phyloP scores from a whole-genome alignment of 53 echinoderm and acorn worm species.

The Apostichopus leukothele region DNA sequence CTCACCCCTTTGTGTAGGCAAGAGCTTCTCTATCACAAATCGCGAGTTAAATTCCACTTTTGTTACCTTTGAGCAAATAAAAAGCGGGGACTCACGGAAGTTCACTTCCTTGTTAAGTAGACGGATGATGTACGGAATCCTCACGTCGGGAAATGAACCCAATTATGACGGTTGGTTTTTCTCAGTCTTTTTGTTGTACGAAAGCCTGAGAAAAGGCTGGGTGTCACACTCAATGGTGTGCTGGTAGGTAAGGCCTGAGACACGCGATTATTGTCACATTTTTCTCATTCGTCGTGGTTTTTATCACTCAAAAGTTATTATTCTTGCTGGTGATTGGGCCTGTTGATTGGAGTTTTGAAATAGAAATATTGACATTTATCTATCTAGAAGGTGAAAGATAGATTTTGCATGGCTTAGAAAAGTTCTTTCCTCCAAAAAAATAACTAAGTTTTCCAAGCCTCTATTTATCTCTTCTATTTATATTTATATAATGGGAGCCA shows the following conservation, averaged over 20 bases:
- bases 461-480: too few relatives aligned
- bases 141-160: slow-evolving; percentile 1
- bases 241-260: not conserved
- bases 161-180: slow-evolving; percentile 2
- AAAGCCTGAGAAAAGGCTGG: not conserved
- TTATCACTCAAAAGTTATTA: not conserved
- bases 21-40: not conserved
- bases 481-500: too few relatives aligned
- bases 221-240: not conserved
- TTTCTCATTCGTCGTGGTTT: not conserved
- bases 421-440: too few relatives aligned
- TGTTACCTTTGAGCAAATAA: not conserved
- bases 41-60: slow-evolving; percentile 42
- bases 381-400: too few relatives aligned
- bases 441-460: too few relatives aligned
- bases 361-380: not conserved
- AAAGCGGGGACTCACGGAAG: slow-evolving; percentile 1
- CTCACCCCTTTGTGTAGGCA: slow-evolving; percentile 17
- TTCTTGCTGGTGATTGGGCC: not conserved
- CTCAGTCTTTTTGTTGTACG: not conserved
- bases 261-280: not conserved
- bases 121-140: not conserved
- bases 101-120: slow-evolving; percentile 4
- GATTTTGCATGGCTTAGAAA: too few relatives aligned
- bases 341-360: not conserved